Evolutionary conservation across 2,888 invertebrate species (phyloP).

Genomic region (Pristionchus entomophagus): DNA sequence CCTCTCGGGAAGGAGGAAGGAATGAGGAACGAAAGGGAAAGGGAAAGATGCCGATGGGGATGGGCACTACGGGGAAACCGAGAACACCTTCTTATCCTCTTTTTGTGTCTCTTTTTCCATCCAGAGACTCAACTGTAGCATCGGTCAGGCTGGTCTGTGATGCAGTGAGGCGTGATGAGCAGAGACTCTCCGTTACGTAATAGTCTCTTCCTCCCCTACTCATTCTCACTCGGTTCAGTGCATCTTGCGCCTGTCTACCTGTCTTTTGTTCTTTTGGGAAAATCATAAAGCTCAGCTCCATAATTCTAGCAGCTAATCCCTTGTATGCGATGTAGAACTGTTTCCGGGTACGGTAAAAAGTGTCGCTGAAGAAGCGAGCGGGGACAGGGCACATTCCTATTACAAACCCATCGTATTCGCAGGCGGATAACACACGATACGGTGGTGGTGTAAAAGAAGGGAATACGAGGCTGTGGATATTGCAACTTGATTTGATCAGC

Average conservation of each 20-base stretch:
- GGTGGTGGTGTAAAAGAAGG: neutral
- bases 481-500: neutral
- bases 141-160: neutral
- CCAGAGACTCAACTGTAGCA: neutral
- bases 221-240: constrained; percentile 8
- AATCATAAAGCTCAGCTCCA: too few relatives aligned
- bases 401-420: constrained; percentile 17
- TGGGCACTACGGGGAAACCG: too few relatives aligned
- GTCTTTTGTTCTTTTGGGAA: neutral
- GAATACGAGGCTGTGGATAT: neutral
- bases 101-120: neutral
- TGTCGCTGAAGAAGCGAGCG: neutral
- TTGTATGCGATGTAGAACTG: too few relatives aligned
- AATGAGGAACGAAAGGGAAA: constrained; percentile 39
- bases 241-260: neutral
- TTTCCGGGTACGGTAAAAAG: too few relatives aligned
- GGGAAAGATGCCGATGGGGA: neutral
- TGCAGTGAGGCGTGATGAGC: neutral
- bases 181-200: constrained; percentile 8
- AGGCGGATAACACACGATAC: neutral
- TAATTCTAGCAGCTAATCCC: too few relatives aligned
- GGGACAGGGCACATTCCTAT: neutral
- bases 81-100: neutral
- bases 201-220: neutral
- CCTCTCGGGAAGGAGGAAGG: constrained; percentile 24